These are phyloP conservation scores for Meteorus cinctellus DNA, from an alignment of 2,888 invertebrate genomes.

Conservation along the genomic window DNA sequence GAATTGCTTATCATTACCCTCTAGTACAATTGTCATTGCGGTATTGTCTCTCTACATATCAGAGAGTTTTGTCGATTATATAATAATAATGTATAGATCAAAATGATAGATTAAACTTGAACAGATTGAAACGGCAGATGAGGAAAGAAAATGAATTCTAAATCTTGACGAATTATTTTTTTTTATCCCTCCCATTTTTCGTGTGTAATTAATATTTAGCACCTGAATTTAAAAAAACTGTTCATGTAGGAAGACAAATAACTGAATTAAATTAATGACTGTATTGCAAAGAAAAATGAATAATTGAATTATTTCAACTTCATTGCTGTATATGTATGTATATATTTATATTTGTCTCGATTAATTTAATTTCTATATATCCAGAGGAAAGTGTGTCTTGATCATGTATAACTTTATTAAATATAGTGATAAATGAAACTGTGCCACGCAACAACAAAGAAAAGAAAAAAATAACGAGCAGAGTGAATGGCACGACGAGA, in stretches of 20 bases:
- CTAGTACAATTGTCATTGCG: conserved; percentile 31
- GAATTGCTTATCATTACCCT: conserved; percentile 26
- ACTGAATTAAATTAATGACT: conserved; percentile 10
- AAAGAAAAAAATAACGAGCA: not conserved
- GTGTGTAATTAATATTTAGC: not conserved
- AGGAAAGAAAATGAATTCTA: not conserved
- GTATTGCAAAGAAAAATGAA: conserved; percentile 1
- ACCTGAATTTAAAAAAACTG: not conserved
- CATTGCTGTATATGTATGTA: not conserved
- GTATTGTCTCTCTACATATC: conserved; percentile 26
- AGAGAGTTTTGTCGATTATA: conserved; percentile 2
- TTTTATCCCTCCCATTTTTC: not conserved
- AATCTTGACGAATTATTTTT: not conserved
- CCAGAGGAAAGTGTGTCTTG: conserved; percentile 4
- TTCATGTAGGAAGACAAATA: conserved; percentile 11
- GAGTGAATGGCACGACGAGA: conserved; percentile 8
- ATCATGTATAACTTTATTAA: conserved; percentile 28
- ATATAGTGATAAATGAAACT: not conserved
- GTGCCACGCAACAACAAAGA: not conserved
- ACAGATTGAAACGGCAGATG: not conserved
- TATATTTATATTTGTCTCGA: not conserved
- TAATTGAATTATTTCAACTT: not conserved
- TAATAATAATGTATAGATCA: not conserved
- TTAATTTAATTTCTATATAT: conserved; percentile 5
- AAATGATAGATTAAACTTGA: not conserved